phyloP scores from a whole-genome alignment of 2,888 invertebrate genomes.

The Amphipyra berbera region DNA sequence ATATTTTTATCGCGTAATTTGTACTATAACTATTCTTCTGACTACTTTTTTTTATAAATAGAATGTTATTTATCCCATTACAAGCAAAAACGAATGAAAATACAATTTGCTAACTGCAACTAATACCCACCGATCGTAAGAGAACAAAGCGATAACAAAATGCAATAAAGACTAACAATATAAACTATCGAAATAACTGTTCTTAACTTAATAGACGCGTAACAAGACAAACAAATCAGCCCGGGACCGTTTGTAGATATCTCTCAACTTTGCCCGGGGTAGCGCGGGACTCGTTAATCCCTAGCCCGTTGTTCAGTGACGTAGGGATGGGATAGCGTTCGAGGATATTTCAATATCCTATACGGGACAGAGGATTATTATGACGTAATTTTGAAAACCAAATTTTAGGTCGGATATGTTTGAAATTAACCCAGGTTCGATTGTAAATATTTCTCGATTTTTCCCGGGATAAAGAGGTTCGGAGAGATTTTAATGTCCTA shows the following conservation, averaged over 20 bases:
- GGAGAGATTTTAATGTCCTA: conserved; percentile 8
- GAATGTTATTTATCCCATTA: neutral
- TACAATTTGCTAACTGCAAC: conserved; percentile 1
- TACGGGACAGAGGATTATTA: neutral
- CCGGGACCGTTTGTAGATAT: conserved; percentile 61
- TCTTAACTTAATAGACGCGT: conserved; percentile 63
- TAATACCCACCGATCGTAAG: conserved; percentile 11
- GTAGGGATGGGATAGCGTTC: conserved; percentile 49
- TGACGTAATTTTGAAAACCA: neutral
- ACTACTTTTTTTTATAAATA: too few relatives aligned
- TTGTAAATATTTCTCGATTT: neutral
- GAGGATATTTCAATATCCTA: conserved; percentile 9
- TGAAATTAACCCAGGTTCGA: too few relatives aligned
- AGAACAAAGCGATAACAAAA: conserved; percentile 22
- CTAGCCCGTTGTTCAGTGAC: conserved; percentile 40
- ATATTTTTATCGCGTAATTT: too few relatives aligned
- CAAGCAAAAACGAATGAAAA: neutral
- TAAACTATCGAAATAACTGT: conserved; percentile 58
- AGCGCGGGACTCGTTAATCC: conserved; percentile 66
- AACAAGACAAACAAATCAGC: conserved; percentile 65
- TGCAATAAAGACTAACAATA: conserved; percentile 36
- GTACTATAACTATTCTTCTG: too few relatives aligned
- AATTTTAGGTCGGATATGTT: too few relatives aligned
- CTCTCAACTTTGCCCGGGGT: conserved; percentile 61
- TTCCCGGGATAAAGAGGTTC: neutral